phyloP scores from a whole-genome alignment of 2,888 invertebrate genomes.

The Nomada hirtipes region DNA sequence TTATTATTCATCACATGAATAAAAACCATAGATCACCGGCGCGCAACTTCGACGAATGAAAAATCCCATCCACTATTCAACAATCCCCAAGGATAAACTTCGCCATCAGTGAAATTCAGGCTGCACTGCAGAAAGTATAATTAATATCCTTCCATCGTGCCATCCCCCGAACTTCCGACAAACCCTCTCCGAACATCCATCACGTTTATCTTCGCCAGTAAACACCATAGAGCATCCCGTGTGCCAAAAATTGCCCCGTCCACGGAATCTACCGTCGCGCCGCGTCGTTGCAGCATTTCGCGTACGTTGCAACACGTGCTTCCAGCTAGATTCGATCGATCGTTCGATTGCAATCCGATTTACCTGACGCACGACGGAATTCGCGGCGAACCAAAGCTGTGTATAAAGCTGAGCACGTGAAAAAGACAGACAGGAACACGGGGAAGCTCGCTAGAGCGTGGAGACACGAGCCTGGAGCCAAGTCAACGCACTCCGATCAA shows the following conservation, averaged over 20 bases:
- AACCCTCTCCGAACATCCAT: neutral
- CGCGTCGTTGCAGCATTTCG: neutral
- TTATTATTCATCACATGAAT: neutral
- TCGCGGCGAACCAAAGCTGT: constrained; percentile 12
- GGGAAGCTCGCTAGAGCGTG: constrained; percentile 62
- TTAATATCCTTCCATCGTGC: neutral
- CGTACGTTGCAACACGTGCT: neutral
- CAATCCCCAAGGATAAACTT: neutral
- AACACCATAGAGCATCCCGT: neutral
- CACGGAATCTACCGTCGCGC: neutral
- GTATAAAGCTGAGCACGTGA: neutral
- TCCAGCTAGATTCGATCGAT: neutral
- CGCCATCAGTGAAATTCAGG: neutral
- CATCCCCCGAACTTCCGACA: neutral
- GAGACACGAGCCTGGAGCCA: constrained; percentile 66
- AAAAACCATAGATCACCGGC: neutral
- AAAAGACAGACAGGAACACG: constrained; percentile 41
- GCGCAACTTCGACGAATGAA: neutral
- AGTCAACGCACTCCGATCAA: constrained; percentile 66
- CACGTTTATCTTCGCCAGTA: constrained; percentile 3
- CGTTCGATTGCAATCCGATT: neutral
- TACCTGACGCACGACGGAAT: constrained; percentile 24
- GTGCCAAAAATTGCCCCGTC: constrained; percentile 9
- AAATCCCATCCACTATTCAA: constrained; percentile 6
- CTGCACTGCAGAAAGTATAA: neutral